Percentiles rank a stretch among this genome's conserved stretches.
Conservation (phyloP, 2,888 invertebrate genomes). For the Helleia helle region DNA sequence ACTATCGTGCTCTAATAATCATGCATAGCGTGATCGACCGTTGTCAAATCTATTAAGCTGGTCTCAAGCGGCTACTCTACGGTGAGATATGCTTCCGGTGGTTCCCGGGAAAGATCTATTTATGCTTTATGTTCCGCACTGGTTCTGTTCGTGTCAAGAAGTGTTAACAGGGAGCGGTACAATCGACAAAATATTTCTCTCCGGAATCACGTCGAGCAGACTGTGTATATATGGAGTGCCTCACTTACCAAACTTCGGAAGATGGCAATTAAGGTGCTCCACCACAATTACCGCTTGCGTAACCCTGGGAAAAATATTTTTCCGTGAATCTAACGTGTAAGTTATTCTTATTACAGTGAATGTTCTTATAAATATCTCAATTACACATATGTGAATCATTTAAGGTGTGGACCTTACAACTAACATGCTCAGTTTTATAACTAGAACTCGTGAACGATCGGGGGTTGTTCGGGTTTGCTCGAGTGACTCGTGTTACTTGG, state of each 20-base stretch:
- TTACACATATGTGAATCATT: constrained; percentile 44
- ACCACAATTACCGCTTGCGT: constrained; percentile 74
- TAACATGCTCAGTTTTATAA: constrained; percentile 53
- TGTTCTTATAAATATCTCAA: constrained; percentile 47
- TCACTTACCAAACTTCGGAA: constrained; percentile 73
- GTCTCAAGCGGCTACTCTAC: constrained; percentile 65
- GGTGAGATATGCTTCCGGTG: constrained; percentile 63
- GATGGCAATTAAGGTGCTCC: constrained; percentile 74
- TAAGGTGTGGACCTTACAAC: constrained; percentile 49
- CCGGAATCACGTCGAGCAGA: constrained; percentile 72
- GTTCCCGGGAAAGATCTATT: constrained; percentile 72
- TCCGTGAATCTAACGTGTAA: constrained; percentile 74
- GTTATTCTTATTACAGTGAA: constrained; percentile 62
- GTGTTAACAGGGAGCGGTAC: constrained; percentile 64
- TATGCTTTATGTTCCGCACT: constrained; percentile 69
- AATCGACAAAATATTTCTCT: constrained; percentile 74
- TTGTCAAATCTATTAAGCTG: constrained; percentile 57
- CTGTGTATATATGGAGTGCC: constrained; percentile 72
- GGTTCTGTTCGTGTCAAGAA: constrained; percentile 54
- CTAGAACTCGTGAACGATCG: constrained; percentile 41
- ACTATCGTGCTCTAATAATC: constrained; percentile 65
- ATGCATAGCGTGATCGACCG: constrained; percentile 69
- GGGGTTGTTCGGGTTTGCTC: constrained; percentile 28
- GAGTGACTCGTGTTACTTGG: constrained; percentile 38
- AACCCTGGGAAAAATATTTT: constrained; percentile 74